phyloP scores from a whole-genome alignment of 2,888 invertebrate genomes.

The Gryllus longicercus region DNA sequence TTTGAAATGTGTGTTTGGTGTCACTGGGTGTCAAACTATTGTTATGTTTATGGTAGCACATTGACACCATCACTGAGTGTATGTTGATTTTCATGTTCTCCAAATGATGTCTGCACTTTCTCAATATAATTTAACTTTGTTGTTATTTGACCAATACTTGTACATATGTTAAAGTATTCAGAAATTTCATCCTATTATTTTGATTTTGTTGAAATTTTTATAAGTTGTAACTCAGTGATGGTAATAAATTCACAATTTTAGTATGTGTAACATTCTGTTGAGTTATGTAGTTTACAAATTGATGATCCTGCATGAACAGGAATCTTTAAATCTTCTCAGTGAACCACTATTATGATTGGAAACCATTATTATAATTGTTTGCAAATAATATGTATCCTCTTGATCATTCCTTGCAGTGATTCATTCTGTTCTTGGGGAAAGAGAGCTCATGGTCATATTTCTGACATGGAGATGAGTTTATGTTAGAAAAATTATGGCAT shows the following conservation, averaged over 20 bases:
- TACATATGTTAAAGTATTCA: too few species aligned
- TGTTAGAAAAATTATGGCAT: background rate
- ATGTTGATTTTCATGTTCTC: too few species aligned
- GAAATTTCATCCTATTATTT: too few species aligned
- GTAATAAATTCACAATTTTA: background rate
- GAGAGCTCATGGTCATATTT: conserved; percentile 17
- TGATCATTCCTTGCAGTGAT: conserved; percentile 9
- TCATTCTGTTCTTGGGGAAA: conserved; percentile 9
- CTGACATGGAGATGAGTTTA: background rate
- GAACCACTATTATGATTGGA: background rate
- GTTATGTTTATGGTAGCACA: background rate
- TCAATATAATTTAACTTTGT: too few species aligned
- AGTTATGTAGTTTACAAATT: background rate
- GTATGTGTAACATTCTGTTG: background rate
- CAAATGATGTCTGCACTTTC: too few species aligned
- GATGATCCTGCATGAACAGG: background rate
- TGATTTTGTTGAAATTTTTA: too few species aligned
- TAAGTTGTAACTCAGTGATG: background rate
- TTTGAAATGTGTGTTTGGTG: too few species aligned
- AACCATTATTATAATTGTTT: background rate
- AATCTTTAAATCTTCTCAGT: background rate
- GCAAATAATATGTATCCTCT: background rate
- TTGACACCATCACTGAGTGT: background rate
- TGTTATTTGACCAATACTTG: too few species aligned
- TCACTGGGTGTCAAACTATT: background rate